These are phyloP conservation scores for Acromyrmex echinatior DNA, from an alignment of 1,140 invertebrate genomes.

Conservation along the genomic window DNA sequence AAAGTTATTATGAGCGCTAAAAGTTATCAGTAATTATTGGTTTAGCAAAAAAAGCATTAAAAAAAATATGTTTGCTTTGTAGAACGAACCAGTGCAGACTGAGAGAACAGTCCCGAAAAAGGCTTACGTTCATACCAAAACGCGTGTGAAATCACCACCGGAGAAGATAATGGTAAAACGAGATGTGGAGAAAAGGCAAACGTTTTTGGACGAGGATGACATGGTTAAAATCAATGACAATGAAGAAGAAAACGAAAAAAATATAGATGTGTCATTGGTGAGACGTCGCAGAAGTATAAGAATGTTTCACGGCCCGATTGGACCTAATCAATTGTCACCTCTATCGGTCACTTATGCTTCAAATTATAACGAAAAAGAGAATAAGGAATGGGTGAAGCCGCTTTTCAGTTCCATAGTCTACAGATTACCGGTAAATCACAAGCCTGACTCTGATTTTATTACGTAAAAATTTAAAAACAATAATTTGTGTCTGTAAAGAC, in stretches of 20 bases:
- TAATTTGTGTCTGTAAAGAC: background rate
- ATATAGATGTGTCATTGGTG: constrained; percentile 31
- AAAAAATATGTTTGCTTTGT: constrained; percentile 3
- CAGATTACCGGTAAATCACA: constrained; percentile 86
- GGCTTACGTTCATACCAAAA: constrained; percentile 73
- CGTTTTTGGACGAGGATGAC: constrained; percentile 52
- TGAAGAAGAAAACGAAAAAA: constrained; percentile 66
- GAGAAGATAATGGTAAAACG: constrained; percentile 80
- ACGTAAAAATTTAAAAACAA: background rate
- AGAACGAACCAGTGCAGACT: constrained; percentile 77
- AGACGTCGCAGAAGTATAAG: constrained; percentile 72
- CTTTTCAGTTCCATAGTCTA: constrained; percentile 98
- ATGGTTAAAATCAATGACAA: constrained; percentile 36
- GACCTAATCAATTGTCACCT: constrained; percentile 92
- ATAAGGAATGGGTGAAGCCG: constrained; percentile 95
- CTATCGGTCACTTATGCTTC: constrained; percentile 92
- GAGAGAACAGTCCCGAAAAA: constrained; percentile 79
- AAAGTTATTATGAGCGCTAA: too few relatives aligned
- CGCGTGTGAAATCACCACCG: constrained; percentile 72
- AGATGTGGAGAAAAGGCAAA: constrained; percentile 57
- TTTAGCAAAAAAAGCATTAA: background rate
- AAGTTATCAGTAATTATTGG: too few relatives aligned
- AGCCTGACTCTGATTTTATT: background rate
- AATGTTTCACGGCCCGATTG: constrained; percentile 84
- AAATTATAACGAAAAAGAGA: constrained; percentile 93